Base-by-base conservation (phyloP, 2,888 invertebrate species). In the Cremastobaeus sp. region DNA sequence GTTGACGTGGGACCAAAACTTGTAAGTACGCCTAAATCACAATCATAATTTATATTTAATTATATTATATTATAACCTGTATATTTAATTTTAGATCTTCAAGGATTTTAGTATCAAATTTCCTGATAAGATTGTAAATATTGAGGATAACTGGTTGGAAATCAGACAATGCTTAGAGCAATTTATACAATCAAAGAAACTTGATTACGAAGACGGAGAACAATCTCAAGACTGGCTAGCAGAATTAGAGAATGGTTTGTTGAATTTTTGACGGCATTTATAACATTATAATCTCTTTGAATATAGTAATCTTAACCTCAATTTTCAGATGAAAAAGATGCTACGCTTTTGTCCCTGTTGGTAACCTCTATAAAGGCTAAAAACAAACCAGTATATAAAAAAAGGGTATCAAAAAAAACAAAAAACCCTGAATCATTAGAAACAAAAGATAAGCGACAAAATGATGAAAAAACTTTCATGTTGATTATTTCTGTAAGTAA, bases 221-320 rank as follows among this genome's bases (percentile, higher is more conserved):
- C 1, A 47, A 4, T 30, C 15, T 1, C 47, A 47, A 30, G 2
- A 47, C 8, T 11, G 15, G 5, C 11, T 47, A 20, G 1, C 2
- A 47, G 28, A 28, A 8, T 30, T 47, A 30, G 30, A 30, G 6
- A 9, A 28, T 47, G 47, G 47, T 47, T 47, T 30, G 47, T 47
- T 47, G n/a, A 35, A 3, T 25, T 5, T 25, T 25, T 25, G 3
- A 25, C 25, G 8, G 8, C 8, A 25, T 5, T 25, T 5, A 25
- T 25, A 8, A 25, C 3, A 8, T 25, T 25, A 25, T 25, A 25
- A 5, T 3, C 3, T 5, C 3, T 25, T 5, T 25, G 8, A 25
- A 8, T 25, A 25, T 25, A 25, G 4, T 25, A 5, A 25, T 25
- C 25, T 25, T 25, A 5, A 5, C 8, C 14, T 9, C 8, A 14